Base-by-base conservation (phyloP, 2,888 invertebrate genomes). In the Antitype chi region DNA sequence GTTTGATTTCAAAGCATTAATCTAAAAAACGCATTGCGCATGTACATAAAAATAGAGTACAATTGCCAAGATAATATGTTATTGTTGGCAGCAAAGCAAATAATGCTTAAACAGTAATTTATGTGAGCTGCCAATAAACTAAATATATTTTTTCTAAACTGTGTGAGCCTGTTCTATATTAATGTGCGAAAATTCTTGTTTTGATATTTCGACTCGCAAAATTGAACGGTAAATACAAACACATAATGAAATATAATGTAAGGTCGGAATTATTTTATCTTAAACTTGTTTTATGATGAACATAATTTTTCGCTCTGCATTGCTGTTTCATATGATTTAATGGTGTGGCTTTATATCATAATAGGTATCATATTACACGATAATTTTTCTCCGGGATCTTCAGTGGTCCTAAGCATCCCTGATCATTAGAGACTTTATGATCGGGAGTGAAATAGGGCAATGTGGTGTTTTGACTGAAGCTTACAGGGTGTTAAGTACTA, bases 21-120 rank as follows among this genome's bases (percentile, higher is more conserved):
- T 84, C 72, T 74, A 68, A 74, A 70, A 76, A 84, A 83, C 86
- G 77, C 84, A 85, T 28, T 84, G 87, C 85, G 81, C 87, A 76
- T 74, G 38, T 17, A 84, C 67, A 66, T 80, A 76, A 84, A 72
- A 80, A 63, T 77, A 66, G 43, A 52, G 38, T 57, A 60, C 53
- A 70, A 62, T 75, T 74, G 70, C 55, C 76, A 57, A 72, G 25
- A n/a, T 62, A 73, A 47, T 72, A 25, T 64, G 52, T 78, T 76
- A 53, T 76, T 28, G 25, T 59, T 78, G 75, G 75, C 52, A 68
- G 59, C 13, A n/a, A 23, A 25, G 76, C 57, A 69, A 84, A 80
- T 57, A 78, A 55, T 69, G 52, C 25, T 28, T 49, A 63, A 49
- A 28, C 38, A 57, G 52, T 59, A 13, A 74, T 66, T 66, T 76